Evolutionary conservation across 2,113 vertebrate species (phyloP), one percentile per base, ranked within the genome.

Genomic region (Rhipidura dahli): DNA sequence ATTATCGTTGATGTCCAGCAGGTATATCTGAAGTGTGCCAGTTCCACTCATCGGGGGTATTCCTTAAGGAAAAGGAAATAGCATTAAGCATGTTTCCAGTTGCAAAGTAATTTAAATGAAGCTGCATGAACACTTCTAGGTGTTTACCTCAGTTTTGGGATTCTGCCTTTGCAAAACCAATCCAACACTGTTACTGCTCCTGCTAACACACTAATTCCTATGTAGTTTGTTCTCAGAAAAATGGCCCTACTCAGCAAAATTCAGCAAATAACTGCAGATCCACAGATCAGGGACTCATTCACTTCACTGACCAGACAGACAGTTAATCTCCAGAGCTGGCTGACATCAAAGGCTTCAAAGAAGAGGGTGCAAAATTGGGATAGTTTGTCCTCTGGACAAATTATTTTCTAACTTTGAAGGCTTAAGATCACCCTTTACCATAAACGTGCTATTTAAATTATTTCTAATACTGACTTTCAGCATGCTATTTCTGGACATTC

Each of bases 1-100:
- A 49, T 99, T 99, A 97, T 99, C 99, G 57, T 99, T 99, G 96
- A 99, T 99, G 96, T 99, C 99, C 96, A 99, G 97, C 94, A 99
- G 98, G 94, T 97, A 96, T 96, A 99, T 99, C 95, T 99, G 99
- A 78, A 99, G 98, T 0, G 99, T 99, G 30, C 99, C 99, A 2
- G 99, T 99, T 54, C 99, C 99, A 35, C 98, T 99, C 96, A 99
- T 99, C 0, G 98, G 98, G 51, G 99, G 99, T 63, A 98, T 96
- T 88, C 99, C 99, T 99, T 66, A 77, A 92, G 59, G 28, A 70
- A 51, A 96, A 93, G 44, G 21, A 88, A 94, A 89, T 22, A 6
- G 42, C 28, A 66, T 40, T 63, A 30, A 93, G 35, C 7, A 30
- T 31, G 10, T 35, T 90, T 84, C 21, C 51, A 69, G 26, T 11